Evolutionary conservation across 2,113 vertebrate species (phyloP), one percentile per base, ranked within the genome.

Genomic region (Oxygymnocypris stewartii): DNA sequence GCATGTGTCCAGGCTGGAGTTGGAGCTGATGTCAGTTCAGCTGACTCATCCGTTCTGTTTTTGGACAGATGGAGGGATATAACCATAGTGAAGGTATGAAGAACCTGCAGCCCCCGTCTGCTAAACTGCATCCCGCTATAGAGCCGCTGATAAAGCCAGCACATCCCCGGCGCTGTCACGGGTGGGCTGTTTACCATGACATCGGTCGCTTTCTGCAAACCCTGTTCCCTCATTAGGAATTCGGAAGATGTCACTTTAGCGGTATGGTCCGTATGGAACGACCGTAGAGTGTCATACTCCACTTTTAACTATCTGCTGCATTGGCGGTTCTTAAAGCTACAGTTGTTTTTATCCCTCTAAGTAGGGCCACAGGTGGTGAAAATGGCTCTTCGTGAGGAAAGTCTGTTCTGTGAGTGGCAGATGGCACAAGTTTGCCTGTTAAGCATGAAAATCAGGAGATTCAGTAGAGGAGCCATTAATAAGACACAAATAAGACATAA

Each of bases 361-460:
- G 85, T 49, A 81, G 10, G 69, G 37, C 42, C 65, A 69, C 79
- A 79, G 73, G 84, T 83, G 78, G 79, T 77, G n/a, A 79, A n/a
- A 80, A 75, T 28, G 35, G 76, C 20, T 75, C 51, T 11, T 69
- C 10, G 8, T 67, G 35, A 73, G 54, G 71, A 47, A 78, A 76
- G 65, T 63, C 18, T 85, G 79, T 79, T 87, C 77, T 71, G 9
- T 82, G 40, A 79, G 77, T 84, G 86, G 85, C 90, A 90, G 90
- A 89, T 89, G 87, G 90, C 57, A 73, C 37, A 28, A 76, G 28
- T 90, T 87, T 87, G 86, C 87, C 81, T 79, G 87, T 87, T 91
- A 31, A n/a, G n/a, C n/a, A n/a, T n/a, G n/a, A n/a, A n/a, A n/a
- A 31, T 31, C 28, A 31, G 80, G 57, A 84, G 80, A 87, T 80